These are phyloP conservation scores for Cynodonichthys magdalenae DNA, from an alignment of 2,797 vertebrate species.

Conservation along the genomic window DNA sequence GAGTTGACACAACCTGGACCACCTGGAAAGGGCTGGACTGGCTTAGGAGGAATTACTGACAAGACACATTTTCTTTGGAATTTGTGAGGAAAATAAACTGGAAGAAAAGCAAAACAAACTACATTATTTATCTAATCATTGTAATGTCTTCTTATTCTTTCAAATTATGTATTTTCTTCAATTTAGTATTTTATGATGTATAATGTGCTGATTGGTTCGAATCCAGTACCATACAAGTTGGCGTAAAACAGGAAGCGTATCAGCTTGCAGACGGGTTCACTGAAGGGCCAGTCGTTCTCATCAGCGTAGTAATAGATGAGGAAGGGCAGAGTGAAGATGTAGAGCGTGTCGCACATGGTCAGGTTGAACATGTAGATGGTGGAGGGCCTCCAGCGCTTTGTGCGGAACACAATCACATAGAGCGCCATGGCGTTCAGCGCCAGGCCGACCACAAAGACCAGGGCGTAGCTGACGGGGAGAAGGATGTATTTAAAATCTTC, in stretches of 20 bases:
- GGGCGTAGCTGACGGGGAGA: constrained; percentile 88
- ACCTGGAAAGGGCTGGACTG: too few relatives aligned
- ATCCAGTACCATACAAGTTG: constrained; percentile 89
- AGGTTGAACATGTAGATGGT: constrained; percentile 98
- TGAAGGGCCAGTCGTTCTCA: constrained; percentile 93
- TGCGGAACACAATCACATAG: constrained; percentile 89
- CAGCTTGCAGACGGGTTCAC: constrained; percentile 88
- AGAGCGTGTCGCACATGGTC: constrained; percentile 89
- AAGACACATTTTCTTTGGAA: too few relatives aligned
- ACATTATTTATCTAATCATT: too few relatives aligned
- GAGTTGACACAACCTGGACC: too few relatives aligned
- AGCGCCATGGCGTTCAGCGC: constrained; percentile 86
- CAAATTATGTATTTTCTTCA: too few relatives aligned
- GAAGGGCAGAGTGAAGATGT: constrained; percentile 92
- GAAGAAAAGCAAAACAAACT: too few relatives aligned
- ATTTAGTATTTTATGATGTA: not conserved
- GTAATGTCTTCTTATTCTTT: too few relatives aligned
- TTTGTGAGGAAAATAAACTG: too few relatives aligned
- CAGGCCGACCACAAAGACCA: constrained; percentile 90
- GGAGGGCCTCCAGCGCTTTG: constrained; percentile 91
- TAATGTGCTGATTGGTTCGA: not conserved
- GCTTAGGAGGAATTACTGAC: too few relatives aligned
- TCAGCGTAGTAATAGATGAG: constrained; percentile 92
- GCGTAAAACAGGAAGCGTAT: constrained; percentile 97
- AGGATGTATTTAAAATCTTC: constrained; percentile 94